Evolutionary conservation across 2,888 invertebrate species (phyloP).

Genomic region (Coenonympha arcania): DNA sequence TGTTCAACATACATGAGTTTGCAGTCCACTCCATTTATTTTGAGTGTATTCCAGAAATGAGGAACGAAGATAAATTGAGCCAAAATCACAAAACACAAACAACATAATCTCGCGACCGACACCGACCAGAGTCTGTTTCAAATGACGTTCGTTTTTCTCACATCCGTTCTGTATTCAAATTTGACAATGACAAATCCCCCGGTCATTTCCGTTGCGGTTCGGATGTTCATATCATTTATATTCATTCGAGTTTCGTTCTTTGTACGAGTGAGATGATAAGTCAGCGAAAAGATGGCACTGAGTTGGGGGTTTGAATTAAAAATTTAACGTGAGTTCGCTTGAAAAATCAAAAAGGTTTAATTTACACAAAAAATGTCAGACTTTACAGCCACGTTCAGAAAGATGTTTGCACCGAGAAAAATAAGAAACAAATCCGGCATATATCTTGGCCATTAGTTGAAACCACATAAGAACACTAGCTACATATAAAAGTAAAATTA

Average conservation of each 20-base stretch:
- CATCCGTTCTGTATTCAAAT: slow-evolving; percentile 68
- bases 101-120: slow-evolving; percentile 28
- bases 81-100: slow-evolving; percentile 21
- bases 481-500: too few species aligned
- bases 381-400: too few species aligned
- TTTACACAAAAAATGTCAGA: too few species aligned
- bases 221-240: slow-evolving; percentile 69
- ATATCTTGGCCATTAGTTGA: too few species aligned
- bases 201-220: slow-evolving; percentile 64
- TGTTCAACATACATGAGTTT: too few species aligned
- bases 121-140: slow-evolving; percentile 41
- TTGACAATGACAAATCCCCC: slow-evolving; percentile 69
- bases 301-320: slow-evolving; percentile 49
- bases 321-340: too few species aligned
- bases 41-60: background rate
- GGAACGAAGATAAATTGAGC: background rate
- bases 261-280: slow-evolving; percentile 48
- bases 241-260: slow-evolving; percentile 58
- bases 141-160: slow-evolving; percentile 68
- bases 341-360: too few species aligned
- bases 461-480: too few species aligned
- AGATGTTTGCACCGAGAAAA: too few species aligned
- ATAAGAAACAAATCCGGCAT: too few species aligned
- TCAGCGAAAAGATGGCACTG: slow-evolving; percentile 46
- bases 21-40: background rate